Conservation (phyloP, 2,797 vertebrate species). For the Microctenopoma stevenorrisi region DNA sequence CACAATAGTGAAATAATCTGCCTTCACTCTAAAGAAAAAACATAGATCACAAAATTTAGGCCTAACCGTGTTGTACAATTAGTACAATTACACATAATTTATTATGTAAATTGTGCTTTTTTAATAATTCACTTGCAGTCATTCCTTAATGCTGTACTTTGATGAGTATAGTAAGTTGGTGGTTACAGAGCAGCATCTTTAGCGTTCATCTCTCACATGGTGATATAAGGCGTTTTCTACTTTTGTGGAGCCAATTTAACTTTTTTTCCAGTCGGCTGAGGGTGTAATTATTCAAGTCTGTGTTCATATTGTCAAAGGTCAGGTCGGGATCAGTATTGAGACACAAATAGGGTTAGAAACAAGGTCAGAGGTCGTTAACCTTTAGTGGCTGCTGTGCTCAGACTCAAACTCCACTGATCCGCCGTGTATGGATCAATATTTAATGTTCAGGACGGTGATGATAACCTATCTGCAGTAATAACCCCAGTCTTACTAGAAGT, state of each 20-base stretch:
- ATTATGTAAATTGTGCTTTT: too few relatives aligned
- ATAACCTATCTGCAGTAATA: background rate
- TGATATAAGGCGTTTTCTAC: background rate
- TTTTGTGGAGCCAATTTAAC: background rate
- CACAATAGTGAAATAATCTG: background rate
- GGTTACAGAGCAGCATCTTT: background rate
- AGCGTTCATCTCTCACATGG: background rate
- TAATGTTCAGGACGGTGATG: conserved; percentile 37
- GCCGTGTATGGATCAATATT: conserved; percentile 53
- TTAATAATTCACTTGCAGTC: too few relatives aligned
- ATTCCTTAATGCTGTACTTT: too few relatives aligned
- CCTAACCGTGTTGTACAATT: background rate
- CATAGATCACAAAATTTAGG: background rate
- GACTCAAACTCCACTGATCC: conserved; percentile 28
- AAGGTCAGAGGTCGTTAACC: conserved; percentile 57
- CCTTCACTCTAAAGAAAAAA: background rate
- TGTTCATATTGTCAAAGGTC: conserved; percentile 14
- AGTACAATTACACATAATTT: too few relatives aligned
- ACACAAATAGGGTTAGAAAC: conserved; percentile 11
- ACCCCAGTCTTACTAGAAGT: background rate
- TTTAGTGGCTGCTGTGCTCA: conserved; percentile 25
- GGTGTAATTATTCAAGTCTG: background rate
- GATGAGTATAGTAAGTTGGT: background rate
- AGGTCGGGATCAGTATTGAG: conserved; percentile 11
- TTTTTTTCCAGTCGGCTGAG: background rate